Evolutionary conservation across 1,140 invertebrate species (phyloP).

Genomic region (Holotrichia oblita): DNA sequence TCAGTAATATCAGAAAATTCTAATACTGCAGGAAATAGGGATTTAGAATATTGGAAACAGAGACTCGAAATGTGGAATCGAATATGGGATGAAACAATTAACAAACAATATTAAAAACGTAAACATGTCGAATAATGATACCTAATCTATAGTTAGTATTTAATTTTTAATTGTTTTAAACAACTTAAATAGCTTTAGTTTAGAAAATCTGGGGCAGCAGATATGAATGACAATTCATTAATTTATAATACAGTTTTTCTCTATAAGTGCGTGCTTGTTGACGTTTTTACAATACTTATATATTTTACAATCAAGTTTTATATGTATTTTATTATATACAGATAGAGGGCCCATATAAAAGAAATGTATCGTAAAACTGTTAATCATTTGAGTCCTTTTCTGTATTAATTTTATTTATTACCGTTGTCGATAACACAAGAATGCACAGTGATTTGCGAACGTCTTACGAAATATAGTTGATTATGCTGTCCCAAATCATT

Average conservation of each 20-base stretch:
- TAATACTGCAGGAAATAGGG: neutral
- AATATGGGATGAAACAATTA: constrained; percentile 41
- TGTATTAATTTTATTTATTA: neutral
- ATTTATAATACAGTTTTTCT: neutral
- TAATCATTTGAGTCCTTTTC: no score
- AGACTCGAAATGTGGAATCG: constrained; percentile 46
- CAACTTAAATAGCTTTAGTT: constrained; percentile 2
- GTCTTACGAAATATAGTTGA: neutral
- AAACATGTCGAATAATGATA: neutral
- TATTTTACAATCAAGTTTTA: neutral
- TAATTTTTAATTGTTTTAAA: neutral
- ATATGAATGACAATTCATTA: neutral
- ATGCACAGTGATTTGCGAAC: neutral
- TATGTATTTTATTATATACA: neutral
- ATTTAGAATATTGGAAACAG: constrained; percentile 46
- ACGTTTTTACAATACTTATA: neutral
- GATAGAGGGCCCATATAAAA: neutral
- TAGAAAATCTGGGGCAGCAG: constrained; percentile 2
- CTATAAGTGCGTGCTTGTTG: neutral
- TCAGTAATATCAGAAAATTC: constrained; percentile 22
- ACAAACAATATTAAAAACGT: neutral
- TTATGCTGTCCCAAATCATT: neutral
- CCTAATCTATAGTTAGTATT: constrained; percentile 6
- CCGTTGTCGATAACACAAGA: neutral
- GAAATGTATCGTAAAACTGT: no score